Conservation (phyloP, 2,113 vertebrate species). For the Burhinus oedicnemus region DNA sequence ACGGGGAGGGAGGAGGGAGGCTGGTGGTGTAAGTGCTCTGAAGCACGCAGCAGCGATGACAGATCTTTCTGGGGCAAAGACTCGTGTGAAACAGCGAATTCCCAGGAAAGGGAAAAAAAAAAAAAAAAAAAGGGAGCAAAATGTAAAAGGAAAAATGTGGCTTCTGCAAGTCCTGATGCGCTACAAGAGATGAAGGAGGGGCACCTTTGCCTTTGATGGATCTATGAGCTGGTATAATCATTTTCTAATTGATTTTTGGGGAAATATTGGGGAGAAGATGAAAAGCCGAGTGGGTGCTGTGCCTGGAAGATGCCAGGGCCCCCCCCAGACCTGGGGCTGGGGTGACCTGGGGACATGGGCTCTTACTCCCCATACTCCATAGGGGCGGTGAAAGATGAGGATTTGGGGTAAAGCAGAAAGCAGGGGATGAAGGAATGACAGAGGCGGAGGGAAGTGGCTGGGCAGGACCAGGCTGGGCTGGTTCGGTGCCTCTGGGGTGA, state of each 20-base stretch:
- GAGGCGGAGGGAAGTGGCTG: fast-evolving
- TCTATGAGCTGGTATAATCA: fast-evolving
- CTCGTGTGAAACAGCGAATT: not conserved
- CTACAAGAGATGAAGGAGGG: not conserved
- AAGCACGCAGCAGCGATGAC: not conserved
- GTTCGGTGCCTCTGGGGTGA: fast-evolving
- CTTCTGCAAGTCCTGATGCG: not conserved
- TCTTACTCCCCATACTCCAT: fast-evolving
- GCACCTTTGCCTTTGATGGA: not conserved
- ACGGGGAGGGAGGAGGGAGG: not conserved
- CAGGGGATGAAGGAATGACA: not conserved
- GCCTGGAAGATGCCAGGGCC: not conserved
- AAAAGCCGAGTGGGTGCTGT: fast-evolving
- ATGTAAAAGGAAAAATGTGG: not conserved
- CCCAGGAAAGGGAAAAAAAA: not conserved
- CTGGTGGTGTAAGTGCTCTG: not conserved
- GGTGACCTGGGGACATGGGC: fast-evolving
- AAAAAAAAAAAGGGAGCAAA: not conserved
- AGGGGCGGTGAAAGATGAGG: not conserved
- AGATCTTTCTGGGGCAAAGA: constrained; percentile 9
- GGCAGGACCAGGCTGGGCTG: not conserved
- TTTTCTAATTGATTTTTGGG: not conserved
- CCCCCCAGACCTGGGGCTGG: not conserved
- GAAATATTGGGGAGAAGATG: not conserved
- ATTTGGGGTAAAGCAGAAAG: not conserved